Percentiles rank a stretch among this genome's conserved stretches.
These are phyloP conservation scores for Cariama cristata DNA, from an alignment of 2,113 vertebrate genomes.

Conservation along the genomic window DNA sequence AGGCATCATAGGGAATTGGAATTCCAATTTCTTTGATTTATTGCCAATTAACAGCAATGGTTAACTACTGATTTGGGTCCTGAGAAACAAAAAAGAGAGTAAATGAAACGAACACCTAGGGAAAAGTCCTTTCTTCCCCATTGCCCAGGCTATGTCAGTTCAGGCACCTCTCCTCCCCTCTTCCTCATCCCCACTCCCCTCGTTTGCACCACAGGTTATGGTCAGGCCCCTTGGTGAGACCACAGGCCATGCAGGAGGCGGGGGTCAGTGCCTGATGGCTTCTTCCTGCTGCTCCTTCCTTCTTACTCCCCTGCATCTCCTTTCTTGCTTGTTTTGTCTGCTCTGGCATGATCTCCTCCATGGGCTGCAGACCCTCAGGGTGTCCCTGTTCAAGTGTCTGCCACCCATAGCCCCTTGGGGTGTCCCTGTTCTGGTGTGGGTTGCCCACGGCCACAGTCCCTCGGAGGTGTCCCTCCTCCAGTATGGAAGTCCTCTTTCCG, in stretches of 20 bases:
- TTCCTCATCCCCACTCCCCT: background rate
- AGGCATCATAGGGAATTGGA: background rate
- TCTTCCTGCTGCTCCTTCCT: background rate
- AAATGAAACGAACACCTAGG: background rate
- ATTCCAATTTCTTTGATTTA: background rate
- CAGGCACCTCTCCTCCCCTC: rapidly evolving
- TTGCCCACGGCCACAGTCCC: rapidly evolving
- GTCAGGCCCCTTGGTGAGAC: background rate
- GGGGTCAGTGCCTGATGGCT: background rate
- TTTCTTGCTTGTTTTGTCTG: background rate
- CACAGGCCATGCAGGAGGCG: background rate
- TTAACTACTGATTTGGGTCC: background rate
- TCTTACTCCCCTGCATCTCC: background rate
- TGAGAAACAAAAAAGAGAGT: background rate
- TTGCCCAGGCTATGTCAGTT: background rate
- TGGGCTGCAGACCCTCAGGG: background rate
- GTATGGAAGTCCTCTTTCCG: background rate
- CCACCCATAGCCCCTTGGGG: background rate
- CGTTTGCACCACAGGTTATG: rapidly evolving
- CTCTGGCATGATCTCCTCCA: background rate
- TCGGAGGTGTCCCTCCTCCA: background rate
- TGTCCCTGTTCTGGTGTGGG: background rate
- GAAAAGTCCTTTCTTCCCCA: background rate
- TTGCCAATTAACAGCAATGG: rapidly evolving
- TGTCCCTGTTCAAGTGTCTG: background rate